phyloP scores from a whole-genome alignment of 2,888 invertebrate genomes.

The Bugulina stolonifera region DNA sequence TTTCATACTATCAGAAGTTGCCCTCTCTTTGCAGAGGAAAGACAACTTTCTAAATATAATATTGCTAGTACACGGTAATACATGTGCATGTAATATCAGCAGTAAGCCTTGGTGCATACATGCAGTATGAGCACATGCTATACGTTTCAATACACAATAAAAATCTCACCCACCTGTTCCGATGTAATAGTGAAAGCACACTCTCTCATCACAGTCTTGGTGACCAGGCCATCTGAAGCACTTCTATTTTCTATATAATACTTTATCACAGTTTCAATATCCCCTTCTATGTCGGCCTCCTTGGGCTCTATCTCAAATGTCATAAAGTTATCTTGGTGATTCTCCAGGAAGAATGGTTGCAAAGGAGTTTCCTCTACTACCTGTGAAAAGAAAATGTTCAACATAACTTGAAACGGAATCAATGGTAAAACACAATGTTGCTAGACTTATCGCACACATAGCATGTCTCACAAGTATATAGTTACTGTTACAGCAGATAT shows the following conservation, averaged over 20 bases:
- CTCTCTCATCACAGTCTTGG: constrained; percentile 20
- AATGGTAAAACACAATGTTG: no score
- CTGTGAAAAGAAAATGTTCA: no score
- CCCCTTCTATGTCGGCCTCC: constrained; percentile 32
- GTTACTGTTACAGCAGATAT: no score
- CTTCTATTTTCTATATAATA: constrained; percentile 15
- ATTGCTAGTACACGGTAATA: no score
- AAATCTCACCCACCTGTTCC: constrained; percentile 1
- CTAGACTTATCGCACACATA: no score
- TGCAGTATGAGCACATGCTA: not conserved
- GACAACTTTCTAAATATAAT: no score
- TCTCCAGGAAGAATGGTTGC: constrained; percentile 33
- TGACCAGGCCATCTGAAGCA: constrained; percentile 16
- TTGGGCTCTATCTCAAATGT: constrained; percentile 43
- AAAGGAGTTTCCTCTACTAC: not conserved
- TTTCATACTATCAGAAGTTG: no score
- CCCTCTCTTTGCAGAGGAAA: no score
- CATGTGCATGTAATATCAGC: no score
- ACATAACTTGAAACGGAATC: no score
- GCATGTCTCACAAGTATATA: no score
- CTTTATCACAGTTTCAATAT: constrained; percentile 27
- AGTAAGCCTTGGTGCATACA: not conserved
- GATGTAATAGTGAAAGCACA: constrained; percentile 17
- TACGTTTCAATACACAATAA: not conserved
- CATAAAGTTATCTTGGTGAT: constrained; percentile 43